Percentiles rank a stretch among this genome's conserved stretches.
phyloP scores from a whole-genome alignment of 2,888 invertebrate species.

The Campaea margaritaria region DNA sequence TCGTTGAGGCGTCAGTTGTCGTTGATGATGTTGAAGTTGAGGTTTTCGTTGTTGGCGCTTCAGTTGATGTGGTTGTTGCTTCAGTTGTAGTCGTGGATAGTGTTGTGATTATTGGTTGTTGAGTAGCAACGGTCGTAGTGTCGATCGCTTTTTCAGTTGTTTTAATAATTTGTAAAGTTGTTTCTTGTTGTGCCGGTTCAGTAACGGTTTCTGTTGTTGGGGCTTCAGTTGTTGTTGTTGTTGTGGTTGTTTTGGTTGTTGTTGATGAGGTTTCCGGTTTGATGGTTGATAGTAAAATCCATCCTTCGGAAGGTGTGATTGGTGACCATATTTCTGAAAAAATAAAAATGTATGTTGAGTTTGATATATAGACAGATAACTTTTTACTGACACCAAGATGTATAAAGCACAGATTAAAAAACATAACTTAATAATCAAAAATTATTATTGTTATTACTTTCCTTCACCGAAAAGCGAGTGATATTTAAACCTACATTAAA shows the following conservation, averaged over 20 bases:
- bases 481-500: too few relatives aligned
- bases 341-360: background rate
- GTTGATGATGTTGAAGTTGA: constrained; percentile 16
- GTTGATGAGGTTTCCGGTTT: constrained; percentile 62
- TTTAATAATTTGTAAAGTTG: constrained; percentile 48
- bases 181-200: constrained; percentile 40
- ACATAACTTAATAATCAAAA: too few relatives aligned
- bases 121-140: constrained; percentile 10
- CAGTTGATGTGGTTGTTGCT: constrained; percentile 61
- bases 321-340: constrained; percentile 86
- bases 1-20: constrained; percentile 40
- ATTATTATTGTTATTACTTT: too few relatives aligned
- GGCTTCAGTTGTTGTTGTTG: constrained; percentile 43
- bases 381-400: too few relatives aligned
- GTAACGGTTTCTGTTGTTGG: constrained; percentile 36
- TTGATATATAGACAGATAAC: too few relatives aligned
- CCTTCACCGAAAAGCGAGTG: too few relatives aligned
- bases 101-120: constrained; percentile 24
- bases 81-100: constrained; percentile 46
- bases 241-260: constrained; percentile 44
- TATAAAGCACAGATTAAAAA: too few relatives aligned
- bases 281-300: constrained; percentile 84
- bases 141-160: constrained; percentile 31
- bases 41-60: constrained; percentile 59
- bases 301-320: constrained; percentile 87